phyloP scores from a whole-genome alignment of 2,888 invertebrate genomes.

The Galerucella calmariensis region DNA sequence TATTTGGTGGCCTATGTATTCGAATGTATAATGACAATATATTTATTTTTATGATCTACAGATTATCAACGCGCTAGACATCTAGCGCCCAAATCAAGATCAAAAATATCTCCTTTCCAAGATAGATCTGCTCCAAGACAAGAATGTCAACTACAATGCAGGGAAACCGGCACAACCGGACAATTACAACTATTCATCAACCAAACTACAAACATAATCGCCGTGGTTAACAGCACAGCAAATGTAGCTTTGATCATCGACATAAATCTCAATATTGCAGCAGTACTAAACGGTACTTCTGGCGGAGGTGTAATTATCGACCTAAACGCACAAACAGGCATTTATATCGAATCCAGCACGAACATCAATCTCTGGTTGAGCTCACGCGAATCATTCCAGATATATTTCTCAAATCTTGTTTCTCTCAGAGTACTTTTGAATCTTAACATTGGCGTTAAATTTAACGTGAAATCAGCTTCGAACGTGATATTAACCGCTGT shows the following conservation, averaged over 20 bases:
- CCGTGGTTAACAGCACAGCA: conserved; percentile 42
- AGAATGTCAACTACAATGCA: conserved; percentile 25
- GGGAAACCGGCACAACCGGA: not conserved
- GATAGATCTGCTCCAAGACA: conserved; percentile 22
- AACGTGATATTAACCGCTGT: conserved; percentile 21
- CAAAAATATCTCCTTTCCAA: conserved; percentile 32
- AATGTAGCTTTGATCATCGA: conserved; percentile 43
- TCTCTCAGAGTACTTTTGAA: conserved; percentile 38
- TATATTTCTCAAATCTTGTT: conserved; percentile 36
- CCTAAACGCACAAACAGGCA: conserved; percentile 36
- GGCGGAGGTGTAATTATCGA: conserved; percentile 43
- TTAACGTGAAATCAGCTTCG: conserved; percentile 33
- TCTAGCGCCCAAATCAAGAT: conserved; percentile 33
- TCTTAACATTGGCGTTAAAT: conserved; percentile 37
- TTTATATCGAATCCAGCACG: conserved; percentile 38
- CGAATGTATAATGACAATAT: too few species aligned
- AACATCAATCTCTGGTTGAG: conserved; percentile 36
- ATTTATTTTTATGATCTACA: conserved; percentile 18
- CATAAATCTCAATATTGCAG: conserved; percentile 37
- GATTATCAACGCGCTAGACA: conserved; percentile 39
- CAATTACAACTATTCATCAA: conserved; percentile 37
- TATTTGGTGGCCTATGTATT: too few species aligned
- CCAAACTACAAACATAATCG: conserved; percentile 37
- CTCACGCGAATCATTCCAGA: conserved; percentile 35
- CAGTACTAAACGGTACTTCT: conserved; percentile 38